Evolutionary conservation across 2,797 vertebrate genomes (phyloP), one percentile per base, ranked within the genome.

Genomic region (Acanthiza pusilla): DNA sequence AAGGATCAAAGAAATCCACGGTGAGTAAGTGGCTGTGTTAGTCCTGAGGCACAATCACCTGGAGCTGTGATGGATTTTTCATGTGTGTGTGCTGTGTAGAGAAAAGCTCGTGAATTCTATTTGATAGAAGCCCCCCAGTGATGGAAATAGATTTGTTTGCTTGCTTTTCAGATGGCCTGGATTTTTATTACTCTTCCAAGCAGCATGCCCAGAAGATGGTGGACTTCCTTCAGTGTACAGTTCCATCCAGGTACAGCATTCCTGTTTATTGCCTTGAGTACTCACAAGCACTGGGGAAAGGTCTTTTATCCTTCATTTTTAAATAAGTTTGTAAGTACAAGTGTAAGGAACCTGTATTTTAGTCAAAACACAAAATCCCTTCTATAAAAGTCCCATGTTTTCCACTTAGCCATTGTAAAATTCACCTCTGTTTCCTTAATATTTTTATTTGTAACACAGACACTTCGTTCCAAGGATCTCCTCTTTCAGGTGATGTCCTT

Each of bases 141-240:
- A 7, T 14, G 50, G 17, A 47, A 45, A 57, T 17, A 13, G 22
- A 36, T 77, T 25, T 63, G 38, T 76, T 90, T 89, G 57, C 43
- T 70, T 92, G 71, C 93, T 94, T 95, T 97, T 63, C 91, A 99
- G 99, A 99, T 76, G 99, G 99, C 51, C 98, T 99, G 95, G 99
- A 99, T 98, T 99, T 99, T 92, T 99, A 99, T 97, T 99, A 99
- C 43, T 97, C 98, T 92, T 98, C 98, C 88, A 99, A 99, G 97
- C 99, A 99, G 71, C 99, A 99, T 2, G 99, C 98, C 57, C 99
- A 99, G 98, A 99, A 99, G 98, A 99, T 99, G 99, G 98, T 99
- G 14, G 99, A 99, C 84, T 99, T 99, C 94, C 98, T 99, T 80
- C 99, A 99, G 97, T 99, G 98, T 92, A 99, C 98, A 0, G 99